Evolutionary conservation across 2,888 invertebrate genomes (phyloP).

Genomic region (Macropis europaea): DNA sequence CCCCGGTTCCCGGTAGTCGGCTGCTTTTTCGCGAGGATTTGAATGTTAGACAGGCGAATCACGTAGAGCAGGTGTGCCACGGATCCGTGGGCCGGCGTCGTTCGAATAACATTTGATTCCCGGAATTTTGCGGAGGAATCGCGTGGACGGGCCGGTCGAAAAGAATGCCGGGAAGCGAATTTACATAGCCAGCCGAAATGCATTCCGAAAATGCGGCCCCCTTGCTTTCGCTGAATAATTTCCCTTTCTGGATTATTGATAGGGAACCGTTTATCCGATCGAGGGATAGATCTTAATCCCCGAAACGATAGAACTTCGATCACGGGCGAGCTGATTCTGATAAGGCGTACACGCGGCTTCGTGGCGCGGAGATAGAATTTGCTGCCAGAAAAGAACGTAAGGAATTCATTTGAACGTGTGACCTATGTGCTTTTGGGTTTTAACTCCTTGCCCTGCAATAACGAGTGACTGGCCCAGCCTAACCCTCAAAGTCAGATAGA

Average conservation of each 20-base stretch:
- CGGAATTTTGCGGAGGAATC: conserved; percentile 55
- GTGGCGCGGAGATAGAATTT: no score
- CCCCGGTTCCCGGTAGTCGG: conserved; percentile 27
- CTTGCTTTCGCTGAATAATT: not conserved
- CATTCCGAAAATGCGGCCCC: conserved; percentile 32
- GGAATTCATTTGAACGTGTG: no score
- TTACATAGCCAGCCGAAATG: conserved; percentile 32
- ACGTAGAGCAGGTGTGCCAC: conserved; percentile 65
- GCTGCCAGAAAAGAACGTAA: no score
- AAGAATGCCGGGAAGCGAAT: conserved; percentile 33
- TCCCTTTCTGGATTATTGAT: conserved; percentile 10
- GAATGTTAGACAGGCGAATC: conserved; percentile 59
- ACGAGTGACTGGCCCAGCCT: no score
- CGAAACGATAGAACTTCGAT: not conserved
- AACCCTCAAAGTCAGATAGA: no score
- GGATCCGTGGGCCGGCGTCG: conserved; percentile 42
- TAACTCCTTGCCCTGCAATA: no score
- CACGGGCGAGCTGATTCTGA: no score
- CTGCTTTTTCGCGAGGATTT: conserved; percentile 46
- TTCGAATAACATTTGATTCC: conserved; percentile 59
- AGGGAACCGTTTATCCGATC: not conserved
- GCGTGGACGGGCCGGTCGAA: conserved; percentile 23
- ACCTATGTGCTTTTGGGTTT: no score
- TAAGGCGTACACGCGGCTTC: no score
- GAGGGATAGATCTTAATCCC: conserved; percentile 9